Evolutionary conservation across 2,888 invertebrate genomes (phyloP).

Genomic region (Ferdinandea cuprea): DNA sequence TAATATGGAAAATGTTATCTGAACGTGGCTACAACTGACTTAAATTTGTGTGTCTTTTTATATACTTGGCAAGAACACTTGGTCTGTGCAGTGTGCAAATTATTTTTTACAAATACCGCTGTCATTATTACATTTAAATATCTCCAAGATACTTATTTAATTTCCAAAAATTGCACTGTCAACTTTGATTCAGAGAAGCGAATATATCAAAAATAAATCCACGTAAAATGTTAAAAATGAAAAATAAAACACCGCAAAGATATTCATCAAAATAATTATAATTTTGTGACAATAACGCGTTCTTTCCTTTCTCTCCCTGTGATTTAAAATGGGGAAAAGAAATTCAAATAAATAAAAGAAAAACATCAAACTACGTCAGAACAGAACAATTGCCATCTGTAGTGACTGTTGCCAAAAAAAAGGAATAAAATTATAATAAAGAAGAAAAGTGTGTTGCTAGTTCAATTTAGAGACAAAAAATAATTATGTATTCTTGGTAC

Average conservation of each 20-base stretch:
- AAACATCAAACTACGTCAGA: constrained; percentile 27
- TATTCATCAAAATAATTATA: constrained; percentile 24
- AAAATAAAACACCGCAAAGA: constrained; percentile 7
- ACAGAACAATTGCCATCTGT: constrained; percentile 45
- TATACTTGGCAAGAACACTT: too few relatives aligned
- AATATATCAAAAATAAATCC: constrained; percentile 7
- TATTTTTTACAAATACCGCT: neutral
- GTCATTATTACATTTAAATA: constrained; percentile 9
- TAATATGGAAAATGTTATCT: too few relatives aligned
- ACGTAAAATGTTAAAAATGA: constrained; percentile 12
- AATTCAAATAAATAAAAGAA: constrained; percentile 22
- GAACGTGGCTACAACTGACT: too few relatives aligned
- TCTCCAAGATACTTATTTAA: neutral
- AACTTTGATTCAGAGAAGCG: constrained; percentile 13
- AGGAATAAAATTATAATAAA: neutral
- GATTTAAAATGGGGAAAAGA: constrained; percentile 18
- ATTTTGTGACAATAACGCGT: constrained; percentile 34
- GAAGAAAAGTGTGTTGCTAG: constrained; percentile 33
- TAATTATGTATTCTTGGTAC: constrained; percentile 65
- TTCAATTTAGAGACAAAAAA: constrained; percentile 56
- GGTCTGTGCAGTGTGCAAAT: too few relatives aligned
- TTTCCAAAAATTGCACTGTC: neutral
- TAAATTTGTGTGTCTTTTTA: too few relatives aligned
- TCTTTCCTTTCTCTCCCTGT: constrained; percentile 15
- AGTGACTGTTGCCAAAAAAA: constrained; percentile 52